Base-by-base conservation (phyloP, 2,888 invertebrate genomes). In the Nesidiocoris tenuis region DNA sequence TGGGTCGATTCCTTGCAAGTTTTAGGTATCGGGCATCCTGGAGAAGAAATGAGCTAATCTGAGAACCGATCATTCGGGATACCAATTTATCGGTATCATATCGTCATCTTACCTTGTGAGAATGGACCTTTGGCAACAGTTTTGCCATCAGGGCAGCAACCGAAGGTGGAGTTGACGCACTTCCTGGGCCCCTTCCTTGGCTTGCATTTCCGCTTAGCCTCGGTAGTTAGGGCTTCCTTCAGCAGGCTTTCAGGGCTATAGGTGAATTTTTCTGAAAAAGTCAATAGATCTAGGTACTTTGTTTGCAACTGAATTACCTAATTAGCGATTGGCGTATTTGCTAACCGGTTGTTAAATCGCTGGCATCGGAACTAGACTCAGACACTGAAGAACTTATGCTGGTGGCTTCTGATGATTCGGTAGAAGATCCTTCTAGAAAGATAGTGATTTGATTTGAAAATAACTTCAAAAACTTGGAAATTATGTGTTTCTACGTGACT, bases 61-160 rank as follows among this genome's bases (percentile, higher is more conserved):
- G n/a, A n/a, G n/a, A n/a, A 54, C n/a, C n/a, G 39, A 39, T 39
- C 3, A 7, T 39, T 39, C 39, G 12, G 39, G 3, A 12, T 39
- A 12, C 12, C 39, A 39, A 39, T 39, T 39, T 39, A 39, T 3
- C 12, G 39, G 12, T 39, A 39, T 39, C 12, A n/a, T 39, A 39
- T 39, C 5, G n/a, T 19, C 19, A 18, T 3, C n/a, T 39, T 82
- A 87, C 89, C 93, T 85, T 90, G 87, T 74, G 90, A 90, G 80
- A 94, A 95, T 12, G 94, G 93, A 81, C 94, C 96, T 81, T 87
- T 86, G 9, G 96, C 95, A 3, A 87, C 82, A 0, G 91, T 91
- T 78, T 88, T 87, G 57, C 89, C 89, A 83, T 96, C 94, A 24
- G 91, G 90, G 82, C 96, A 96, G 82, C 96, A 96, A 2, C 95